phyloP scores from a whole-genome alignment of 2,888 invertebrate species.

The Torymus tubicola region DNA sequence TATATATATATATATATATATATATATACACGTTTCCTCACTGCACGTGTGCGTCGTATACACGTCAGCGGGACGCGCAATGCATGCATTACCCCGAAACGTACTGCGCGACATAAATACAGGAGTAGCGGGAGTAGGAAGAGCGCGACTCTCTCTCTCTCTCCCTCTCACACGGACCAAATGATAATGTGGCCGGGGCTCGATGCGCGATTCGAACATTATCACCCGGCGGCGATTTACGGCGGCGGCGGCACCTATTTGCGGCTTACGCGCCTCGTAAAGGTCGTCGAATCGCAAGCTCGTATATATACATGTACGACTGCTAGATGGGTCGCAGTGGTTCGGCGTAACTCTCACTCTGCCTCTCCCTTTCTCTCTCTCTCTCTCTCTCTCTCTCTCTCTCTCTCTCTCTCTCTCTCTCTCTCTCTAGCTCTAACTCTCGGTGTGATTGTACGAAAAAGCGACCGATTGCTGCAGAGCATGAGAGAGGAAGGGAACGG shows the following conservation, averaged over 20 bases:
- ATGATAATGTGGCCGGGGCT: constrained; percentile 49
- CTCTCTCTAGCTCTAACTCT: neutral
- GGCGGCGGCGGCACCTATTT: constrained; percentile 35
- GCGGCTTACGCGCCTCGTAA: constrained; percentile 52
- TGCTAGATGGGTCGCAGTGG: neutral
- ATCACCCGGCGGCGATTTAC: constrained; percentile 54
- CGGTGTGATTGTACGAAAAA: no score
- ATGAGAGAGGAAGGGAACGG: no score
- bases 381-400: neutral
- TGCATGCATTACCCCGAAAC: constrained; percentile 50
- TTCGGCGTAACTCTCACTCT: neutral
- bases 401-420: constrained; percentile 10
- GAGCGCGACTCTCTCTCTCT: neutral
- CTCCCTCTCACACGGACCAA: constrained; percentile 9
- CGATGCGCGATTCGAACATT: constrained; percentile 49
- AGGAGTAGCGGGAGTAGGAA: neutral
- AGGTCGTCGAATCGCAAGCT: constrained; percentile 19
- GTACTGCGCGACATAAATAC: constrained; percentile 46
- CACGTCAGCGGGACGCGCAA: constrained; percentile 43
- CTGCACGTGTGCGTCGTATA: constrained; percentile 25
- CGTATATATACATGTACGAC: no score
- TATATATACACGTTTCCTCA: neutral
- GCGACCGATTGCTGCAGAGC: no score
- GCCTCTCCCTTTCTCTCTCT: no score
- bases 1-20: neutral